Conservation (phyloP, 2,113 vertebrate species). For the Echinops telfairi region DNA sequence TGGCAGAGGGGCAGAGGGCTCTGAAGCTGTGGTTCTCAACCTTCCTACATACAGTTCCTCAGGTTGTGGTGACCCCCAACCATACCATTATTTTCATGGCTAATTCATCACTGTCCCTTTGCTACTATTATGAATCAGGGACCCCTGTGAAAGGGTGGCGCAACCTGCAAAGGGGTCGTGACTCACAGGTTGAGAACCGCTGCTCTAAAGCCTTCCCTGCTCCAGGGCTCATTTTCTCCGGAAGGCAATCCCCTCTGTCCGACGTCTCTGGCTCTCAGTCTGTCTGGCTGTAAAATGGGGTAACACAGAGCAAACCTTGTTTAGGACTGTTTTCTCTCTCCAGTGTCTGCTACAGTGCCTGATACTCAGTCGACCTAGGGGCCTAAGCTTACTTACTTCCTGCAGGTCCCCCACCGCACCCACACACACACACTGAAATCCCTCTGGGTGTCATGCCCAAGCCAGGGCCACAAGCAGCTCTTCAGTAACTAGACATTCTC, state of each 20-base stretch:
- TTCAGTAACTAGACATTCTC: not conserved
- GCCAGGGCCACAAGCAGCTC: not conserved
- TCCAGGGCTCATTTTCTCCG: not conserved
- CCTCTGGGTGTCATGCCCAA: not conserved
- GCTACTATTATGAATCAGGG: no score
- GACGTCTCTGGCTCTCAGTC: not conserved
- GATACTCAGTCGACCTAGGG: not conserved
- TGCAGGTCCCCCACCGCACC: accelerated
- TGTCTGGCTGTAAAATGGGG: not conserved
- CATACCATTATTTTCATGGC: no score
- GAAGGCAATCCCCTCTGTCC: not conserved
- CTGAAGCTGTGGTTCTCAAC: no score
- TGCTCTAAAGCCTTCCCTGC: not conserved
- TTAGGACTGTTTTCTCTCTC: not conserved
- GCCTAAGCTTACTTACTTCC: not conserved
- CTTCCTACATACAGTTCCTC: no score
- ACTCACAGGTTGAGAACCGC: no score
- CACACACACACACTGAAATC: no score
- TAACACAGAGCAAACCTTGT: not conserved
- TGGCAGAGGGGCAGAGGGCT: not conserved
- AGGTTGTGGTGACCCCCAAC: no score
- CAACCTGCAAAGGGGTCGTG: no score
- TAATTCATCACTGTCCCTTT: no score
- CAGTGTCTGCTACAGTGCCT: not conserved
- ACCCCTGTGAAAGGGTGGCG: no score